phyloP scores from a whole-genome alignment of 2,113 vertebrate genomes.

The Syrrhaptes paradoxus region DNA sequence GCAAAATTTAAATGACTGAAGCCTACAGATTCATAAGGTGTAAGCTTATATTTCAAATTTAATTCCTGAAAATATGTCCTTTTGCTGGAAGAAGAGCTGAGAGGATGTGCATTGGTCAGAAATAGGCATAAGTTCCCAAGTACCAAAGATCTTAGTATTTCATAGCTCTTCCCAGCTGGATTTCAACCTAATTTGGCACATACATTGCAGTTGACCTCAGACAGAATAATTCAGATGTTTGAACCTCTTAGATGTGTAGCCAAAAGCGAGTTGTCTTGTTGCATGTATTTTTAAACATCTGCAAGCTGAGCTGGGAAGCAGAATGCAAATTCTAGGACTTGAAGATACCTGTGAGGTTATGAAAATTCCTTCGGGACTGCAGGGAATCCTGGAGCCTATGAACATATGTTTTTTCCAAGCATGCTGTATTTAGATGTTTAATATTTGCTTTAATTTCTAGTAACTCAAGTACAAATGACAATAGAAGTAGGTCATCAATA shows the following conservation, averaged over 20 bases:
- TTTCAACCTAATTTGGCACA: constrained; percentile 59
- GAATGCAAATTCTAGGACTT: constrained; percentile 44
- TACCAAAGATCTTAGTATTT: constrained; percentile 31
- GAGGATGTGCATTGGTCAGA: background rate
- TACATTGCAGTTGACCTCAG: constrained; percentile 58
- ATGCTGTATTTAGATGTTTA: background rate
- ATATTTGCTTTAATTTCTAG: background rate
- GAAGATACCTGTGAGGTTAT: constrained; percentile 29
- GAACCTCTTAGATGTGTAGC: constrained; percentile 61
- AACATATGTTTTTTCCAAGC: background rate
- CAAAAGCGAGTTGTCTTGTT: constrained; percentile 62
- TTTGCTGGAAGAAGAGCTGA: background rate
- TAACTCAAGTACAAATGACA: background rate
- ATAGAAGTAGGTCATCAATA: constrained; percentile 14
- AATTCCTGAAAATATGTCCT: constrained; percentile 1
- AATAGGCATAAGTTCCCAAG: constrained; percentile 21
- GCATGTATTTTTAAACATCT: constrained; percentile 70
- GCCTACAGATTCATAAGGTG: background rate
- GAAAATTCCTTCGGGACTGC: background rate
- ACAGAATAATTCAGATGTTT: constrained; percentile 69
- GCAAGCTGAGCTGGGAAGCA: constrained; percentile 29
- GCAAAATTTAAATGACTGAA: background rate
- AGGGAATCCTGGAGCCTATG: background rate
- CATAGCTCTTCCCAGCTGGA: background rate
- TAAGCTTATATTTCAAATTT: background rate